Evolutionary conservation across 1,140 invertebrate genomes (phyloP), one percentile per base, ranked within the genome.

Genomic region (Andrena cerasifolii): DNA sequence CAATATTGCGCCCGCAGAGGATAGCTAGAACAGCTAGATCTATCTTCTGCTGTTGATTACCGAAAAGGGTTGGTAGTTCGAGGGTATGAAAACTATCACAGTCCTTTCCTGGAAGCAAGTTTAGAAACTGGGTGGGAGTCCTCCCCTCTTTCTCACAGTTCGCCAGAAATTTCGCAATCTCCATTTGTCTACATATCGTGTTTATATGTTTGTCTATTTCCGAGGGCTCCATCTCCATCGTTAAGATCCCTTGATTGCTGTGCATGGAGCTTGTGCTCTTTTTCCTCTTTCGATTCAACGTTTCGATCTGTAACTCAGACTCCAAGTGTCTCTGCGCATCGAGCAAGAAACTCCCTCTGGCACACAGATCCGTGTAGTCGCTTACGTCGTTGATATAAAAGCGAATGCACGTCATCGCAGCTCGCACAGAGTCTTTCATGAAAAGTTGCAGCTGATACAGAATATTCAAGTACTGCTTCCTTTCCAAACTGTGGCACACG

Each of bases 361-460:
- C 86, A 33, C 90, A 91, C 43, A 96, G 84, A 79, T 95, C 94
- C 0, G 91, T 91, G 83, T 94, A 96, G 63, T 90, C 93, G 2
- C 90, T 90, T 6, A 93, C 90, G 40, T 94, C 92, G 28, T 94
- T 91, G 0, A 94, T 90, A 86, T 96, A 96, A 86, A 96, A 95
- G 74, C 94, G 93, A 10, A 96, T 95, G 81, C 96, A 96, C 0
- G 96, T 96, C 90, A 96, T 96, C 0, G 95, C 94, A 0, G 96
- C 96, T 70, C 96, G 92, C 6, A 96, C 93, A 66, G 94, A 94
- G 89, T 96, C 96, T 10, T 94, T 94, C 82, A 95, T 94, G 26
- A 94, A 94, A 6, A 95, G 88, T 86, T 97, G 96, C 47, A 96
- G 81, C 61, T 95, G 94, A 90, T 96, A 96, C 2, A 97, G 89